Percentiles rank a stretch among this genome's conserved stretches.
Evolutionary conservation across 2,797 vertebrate species (phyloP).

Genomic region (Argentina silus): DNA sequence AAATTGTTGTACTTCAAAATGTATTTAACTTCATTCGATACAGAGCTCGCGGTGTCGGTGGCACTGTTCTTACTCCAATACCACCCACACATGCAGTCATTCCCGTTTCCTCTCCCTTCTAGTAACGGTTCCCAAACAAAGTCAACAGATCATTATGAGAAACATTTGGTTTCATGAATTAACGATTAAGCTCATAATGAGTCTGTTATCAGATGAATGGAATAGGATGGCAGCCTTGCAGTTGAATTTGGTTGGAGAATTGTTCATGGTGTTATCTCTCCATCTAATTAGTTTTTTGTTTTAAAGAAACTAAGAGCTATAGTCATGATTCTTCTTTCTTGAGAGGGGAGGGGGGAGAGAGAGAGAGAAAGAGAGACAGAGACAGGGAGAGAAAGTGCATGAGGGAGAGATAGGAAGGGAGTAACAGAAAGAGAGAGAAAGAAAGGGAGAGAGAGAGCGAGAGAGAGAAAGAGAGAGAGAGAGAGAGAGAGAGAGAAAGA

Average conservation of each 20-base stretch:
- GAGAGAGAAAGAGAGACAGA: slow-evolving; percentile 26
- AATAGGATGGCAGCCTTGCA: not conserved
- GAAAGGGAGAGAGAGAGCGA: not conserved
- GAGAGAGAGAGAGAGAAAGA: slow-evolving; percentile 35
- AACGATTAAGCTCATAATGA: not conserved
- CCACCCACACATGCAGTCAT: slow-evolving; percentile 14
- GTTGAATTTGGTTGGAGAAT: not conserved
- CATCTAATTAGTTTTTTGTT: too few species aligned
- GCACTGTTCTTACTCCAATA: not conserved
- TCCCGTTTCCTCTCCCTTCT: slow-evolving; percentile 4
- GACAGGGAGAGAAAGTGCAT: not conserved
- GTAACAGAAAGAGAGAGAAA: not conserved
- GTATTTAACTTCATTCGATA: too few species aligned
- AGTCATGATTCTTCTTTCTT: too few species aligned
- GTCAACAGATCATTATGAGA: slow-evolving; percentile 30
- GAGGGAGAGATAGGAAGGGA: not conserved
- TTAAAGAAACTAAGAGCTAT: too few species aligned
- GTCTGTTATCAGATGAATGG: not conserved
- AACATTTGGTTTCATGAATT: slow-evolving; percentile 1
- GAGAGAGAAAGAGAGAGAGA: not conserved
- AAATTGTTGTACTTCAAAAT: not conserved
- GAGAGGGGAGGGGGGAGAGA: slow-evolving; percentile 27
- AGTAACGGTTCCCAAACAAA: slow-evolving; percentile 13
- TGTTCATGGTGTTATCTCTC: not conserved
- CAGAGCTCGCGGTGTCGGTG: not conserved